Evolutionary conservation across 2,888 invertebrate genomes (phyloP).

Genomic region (Apomyelois bistriatella): DNA sequence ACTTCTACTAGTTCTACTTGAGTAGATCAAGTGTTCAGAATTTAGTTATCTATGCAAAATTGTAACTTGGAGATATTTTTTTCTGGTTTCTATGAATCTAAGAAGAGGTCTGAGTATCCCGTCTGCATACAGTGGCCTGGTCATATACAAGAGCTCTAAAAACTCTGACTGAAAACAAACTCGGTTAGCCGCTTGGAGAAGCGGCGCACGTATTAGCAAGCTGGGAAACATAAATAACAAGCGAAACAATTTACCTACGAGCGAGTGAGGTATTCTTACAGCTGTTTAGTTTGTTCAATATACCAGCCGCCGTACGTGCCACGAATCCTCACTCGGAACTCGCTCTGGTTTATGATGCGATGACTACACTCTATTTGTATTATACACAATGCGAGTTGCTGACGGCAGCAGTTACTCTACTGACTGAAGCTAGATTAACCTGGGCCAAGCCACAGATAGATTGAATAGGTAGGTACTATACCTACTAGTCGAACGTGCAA

Average conservation of each 20-base stretch:
- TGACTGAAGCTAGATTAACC: no score
- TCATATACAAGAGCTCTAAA: conserved; percentile 31
- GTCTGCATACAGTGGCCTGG: background rate
- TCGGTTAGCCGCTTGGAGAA: conserved; percentile 42
- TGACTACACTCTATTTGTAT: conserved; percentile 51
- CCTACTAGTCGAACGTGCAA: no score
- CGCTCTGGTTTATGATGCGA: conserved; percentile 54
- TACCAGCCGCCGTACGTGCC: conserved; percentile 61
- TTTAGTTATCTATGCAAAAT: no score
- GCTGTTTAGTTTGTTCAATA: conserved; percentile 76
- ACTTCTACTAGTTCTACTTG: no score
- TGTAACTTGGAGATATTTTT: no score
- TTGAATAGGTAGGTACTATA: background rate
- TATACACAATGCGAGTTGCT: background rate
- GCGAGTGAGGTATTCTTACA: conserved; percentile 73
- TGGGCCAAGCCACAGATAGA: no score
- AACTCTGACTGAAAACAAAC: conserved; percentile 36
- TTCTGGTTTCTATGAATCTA: no score
- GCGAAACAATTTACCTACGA: conserved; percentile 75
- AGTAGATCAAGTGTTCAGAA: no score
- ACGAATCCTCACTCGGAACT: conserved; percentile 43
- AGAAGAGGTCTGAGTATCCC: no score
- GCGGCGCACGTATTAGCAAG: conserved; percentile 70
- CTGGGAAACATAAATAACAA: conserved; percentile 73
- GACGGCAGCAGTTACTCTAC: background rate